Conservation (phyloP, 2,113 vertebrate genomes). For the Erythrocercus mccallii region DNA sequence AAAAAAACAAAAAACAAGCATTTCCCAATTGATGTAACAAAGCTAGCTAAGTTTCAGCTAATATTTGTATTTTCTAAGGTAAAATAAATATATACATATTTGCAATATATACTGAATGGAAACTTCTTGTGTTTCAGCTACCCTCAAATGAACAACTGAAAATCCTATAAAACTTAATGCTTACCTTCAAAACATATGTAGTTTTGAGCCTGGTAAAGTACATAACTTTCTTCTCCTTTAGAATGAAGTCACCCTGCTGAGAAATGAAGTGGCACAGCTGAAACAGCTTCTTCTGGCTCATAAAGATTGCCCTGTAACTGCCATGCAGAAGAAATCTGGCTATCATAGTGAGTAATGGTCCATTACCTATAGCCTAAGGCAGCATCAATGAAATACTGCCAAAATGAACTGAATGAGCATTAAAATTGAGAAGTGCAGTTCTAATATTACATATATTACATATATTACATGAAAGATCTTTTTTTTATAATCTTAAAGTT, state of each 20-base stretch:
- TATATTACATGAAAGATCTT: conserved; percentile 48
- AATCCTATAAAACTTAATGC: conserved; percentile 62
- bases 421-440: conserved; percentile 49
- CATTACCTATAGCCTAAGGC: conserved; percentile 85
- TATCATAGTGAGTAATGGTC: conserved; percentile 99
- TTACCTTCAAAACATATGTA: conserved; percentile 52
- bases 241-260: conserved; percentile 99
- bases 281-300: conserved; percentile 99
- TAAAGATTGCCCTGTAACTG: conserved; percentile 99
- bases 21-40: background rate
- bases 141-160: conserved; percentile 34
- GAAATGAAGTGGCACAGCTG: conserved; percentile 99
- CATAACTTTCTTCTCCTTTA: conserved; percentile 78
- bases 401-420: conserved; percentile 74
- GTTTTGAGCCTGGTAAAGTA: conserved; percentile 68
- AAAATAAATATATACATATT: background rate
- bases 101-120: background rate
- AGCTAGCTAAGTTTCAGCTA: background rate
- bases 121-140: conserved; percentile 39
- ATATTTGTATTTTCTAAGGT: background rate
- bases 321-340: conserved; percentile 99
- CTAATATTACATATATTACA: conserved; percentile 60
- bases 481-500: conserved; percentile 3
- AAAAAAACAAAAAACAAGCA: background rate
- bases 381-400: conserved; percentile 74